Evolutionary conservation across 2,113 vertebrate genomes (phyloP).

Genomic region (Archocentrus centrarchus): DNA sequence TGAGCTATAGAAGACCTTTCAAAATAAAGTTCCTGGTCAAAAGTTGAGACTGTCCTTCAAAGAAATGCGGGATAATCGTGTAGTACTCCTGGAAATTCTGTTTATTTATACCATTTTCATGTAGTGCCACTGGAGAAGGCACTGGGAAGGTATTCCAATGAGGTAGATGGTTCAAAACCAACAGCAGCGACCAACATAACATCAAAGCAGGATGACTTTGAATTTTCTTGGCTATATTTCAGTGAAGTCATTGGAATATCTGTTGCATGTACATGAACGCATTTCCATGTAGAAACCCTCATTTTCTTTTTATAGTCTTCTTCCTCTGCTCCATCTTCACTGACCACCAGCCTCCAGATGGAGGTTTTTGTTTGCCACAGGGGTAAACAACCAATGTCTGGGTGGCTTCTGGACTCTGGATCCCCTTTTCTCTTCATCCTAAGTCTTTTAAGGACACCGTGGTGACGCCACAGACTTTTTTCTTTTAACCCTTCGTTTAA

Average conservation of each 20-base stretch:
- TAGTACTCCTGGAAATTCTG: neutral
- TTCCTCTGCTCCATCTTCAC: neutral
- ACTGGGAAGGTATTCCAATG: neutral
- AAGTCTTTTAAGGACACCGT: slow-evolving; percentile 9
- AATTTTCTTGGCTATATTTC: neutral
- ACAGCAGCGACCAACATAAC: neutral
- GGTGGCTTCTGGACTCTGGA: slow-evolving; percentile 42
- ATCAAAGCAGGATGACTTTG: neutral
- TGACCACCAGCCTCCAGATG: slow-evolving; percentile 58
- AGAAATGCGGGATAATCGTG: neutral
- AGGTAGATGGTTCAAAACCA: neutral
- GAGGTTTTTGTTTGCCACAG: slow-evolving; percentile 56
- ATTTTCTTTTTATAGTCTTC: slow-evolving; percentile 8
- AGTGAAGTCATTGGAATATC: neutral
- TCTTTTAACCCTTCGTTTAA: slow-evolving; percentile 15
- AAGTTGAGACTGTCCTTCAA: neutral
- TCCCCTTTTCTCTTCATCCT: neutral
- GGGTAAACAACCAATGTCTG: slow-evolving; percentile 68
- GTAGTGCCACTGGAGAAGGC: neutral
- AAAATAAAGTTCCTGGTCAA: neutral
- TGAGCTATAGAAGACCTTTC: neutral
- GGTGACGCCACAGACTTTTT: neutral
- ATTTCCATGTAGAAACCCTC: neutral
- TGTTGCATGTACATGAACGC: slow-evolving; percentile 15
- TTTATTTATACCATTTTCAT: neutral